A percentile compares a stretch with the other conserved stretches of the same genome.
phyloP scores from a whole-genome alignment of 2,797 vertebrate species.

The Sciurus carolinensis region DNA sequence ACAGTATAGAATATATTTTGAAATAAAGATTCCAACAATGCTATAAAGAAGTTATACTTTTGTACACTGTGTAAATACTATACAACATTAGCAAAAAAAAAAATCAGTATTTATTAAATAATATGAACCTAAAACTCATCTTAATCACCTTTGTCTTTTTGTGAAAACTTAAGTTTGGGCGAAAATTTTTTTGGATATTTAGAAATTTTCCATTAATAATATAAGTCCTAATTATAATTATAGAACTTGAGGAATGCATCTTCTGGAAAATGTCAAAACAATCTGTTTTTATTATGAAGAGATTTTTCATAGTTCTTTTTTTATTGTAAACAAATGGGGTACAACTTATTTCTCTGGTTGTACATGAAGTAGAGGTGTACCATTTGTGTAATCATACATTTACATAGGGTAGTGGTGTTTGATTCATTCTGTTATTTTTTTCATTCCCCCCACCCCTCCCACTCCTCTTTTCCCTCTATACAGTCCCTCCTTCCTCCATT shows the following conservation, averaged over 20 bases:
- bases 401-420: too few relatives aligned
- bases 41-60: background rate
- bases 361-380: too few relatives aligned
- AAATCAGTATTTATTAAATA: background rate
- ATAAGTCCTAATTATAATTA: background rate
- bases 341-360: too few relatives aligned
- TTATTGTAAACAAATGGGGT: too few relatives aligned
- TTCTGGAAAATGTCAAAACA: background rate
- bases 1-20: background rate
- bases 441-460: too few relatives aligned
- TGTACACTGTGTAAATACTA: background rate
- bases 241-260: background rate
- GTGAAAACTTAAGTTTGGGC: background rate
- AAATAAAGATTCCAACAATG: conserved; percentile 1
- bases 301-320: background rate
- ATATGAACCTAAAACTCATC: background rate
- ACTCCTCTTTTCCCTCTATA: too few relatives aligned
- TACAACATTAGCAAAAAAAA: background rate
- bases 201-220: conserved; percentile 3
- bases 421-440: too few relatives aligned
- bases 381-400: too few relatives aligned
- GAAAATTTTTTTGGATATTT: background rate
- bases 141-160: background rate
- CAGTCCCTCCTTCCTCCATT: too few relatives aligned
- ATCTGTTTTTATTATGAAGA: background rate